phyloP scores from a whole-genome alignment of 2,797 vertebrate species.

The Pseudochirops corinnae region DNA sequence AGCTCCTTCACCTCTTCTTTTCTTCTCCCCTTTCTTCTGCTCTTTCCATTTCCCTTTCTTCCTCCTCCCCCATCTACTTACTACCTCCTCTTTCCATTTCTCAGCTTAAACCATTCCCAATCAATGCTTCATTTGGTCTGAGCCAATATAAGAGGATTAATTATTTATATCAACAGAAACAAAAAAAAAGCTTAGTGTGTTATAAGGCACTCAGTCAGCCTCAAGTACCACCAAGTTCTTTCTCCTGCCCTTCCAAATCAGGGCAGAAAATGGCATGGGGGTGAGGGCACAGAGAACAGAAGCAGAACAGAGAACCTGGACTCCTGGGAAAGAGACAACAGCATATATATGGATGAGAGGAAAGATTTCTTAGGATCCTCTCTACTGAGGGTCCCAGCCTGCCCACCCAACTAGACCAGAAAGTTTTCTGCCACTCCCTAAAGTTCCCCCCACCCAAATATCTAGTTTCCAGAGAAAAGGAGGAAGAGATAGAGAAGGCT shows the following conservation, averaged over 20 bases:
- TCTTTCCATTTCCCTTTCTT: not conserved
- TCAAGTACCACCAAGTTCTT: not conserved
- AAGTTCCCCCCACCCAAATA: rapidly evolving
- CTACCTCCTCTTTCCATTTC: not conserved
- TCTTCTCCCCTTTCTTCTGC: not conserved
- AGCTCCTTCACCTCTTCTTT: not conserved
- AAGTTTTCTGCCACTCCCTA: not conserved
- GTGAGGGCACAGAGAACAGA: not conserved
- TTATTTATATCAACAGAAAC: conserved; percentile 83
- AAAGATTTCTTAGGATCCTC: not conserved
- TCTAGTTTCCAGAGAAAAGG: conserved; percentile 80
- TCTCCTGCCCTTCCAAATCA: not conserved
- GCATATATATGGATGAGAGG: not conserved
- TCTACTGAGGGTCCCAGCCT: not conserved
- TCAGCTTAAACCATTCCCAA: conserved; percentile 75
- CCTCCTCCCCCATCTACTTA: not conserved
- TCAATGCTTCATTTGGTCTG: conserved; percentile 70
- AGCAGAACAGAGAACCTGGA: not conserved
- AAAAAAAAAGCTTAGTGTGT: conserved; percentile 77
- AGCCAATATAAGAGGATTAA: conserved; percentile 82
- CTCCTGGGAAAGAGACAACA: not conserved
- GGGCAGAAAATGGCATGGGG: not conserved
- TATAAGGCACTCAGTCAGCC: conserved; percentile 74
- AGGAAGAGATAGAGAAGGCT: conserved; percentile 68
- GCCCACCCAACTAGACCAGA: not conserved